A percentile compares a stretch with the other conserved stretches of the same genome.
Conservation (phyloP, 2,797 vertebrate species). For the Carduelis carduelis region DNA sequence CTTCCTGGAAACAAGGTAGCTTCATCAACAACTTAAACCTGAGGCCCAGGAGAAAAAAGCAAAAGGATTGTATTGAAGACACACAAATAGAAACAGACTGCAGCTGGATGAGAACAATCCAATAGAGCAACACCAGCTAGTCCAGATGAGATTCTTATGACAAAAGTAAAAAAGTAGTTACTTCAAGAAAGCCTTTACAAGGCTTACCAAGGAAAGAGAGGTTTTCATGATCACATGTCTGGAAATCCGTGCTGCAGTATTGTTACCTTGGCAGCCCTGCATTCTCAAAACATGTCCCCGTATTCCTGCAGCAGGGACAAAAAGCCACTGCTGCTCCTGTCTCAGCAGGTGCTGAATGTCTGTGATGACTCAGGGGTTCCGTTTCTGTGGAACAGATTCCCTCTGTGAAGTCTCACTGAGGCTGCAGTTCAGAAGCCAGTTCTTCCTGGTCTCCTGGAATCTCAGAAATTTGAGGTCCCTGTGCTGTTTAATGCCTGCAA, state of each 20-base stretch:
- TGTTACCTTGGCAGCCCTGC: neutral
- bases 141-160: neutral
- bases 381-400: neutral
- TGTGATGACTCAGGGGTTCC: neutral
- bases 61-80: neutral
- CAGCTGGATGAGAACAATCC: neutral
- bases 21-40: neutral
- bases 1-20: neutral
- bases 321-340: neutral
- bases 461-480: rapidly evolving
- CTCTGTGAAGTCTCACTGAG: rapidly evolving
- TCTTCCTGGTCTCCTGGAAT: neutral
- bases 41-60: neutral
- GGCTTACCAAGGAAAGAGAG: neutral
- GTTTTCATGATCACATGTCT: no score
- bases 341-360: neutral
- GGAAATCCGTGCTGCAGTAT: neutral
- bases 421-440: neutral
- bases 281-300: rapidly evolving
- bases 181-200: neutral
- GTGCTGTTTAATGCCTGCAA: neutral
- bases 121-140: neutral
- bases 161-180: neutral
- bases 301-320: neutral
- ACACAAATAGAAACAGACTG: neutral